phyloP scores from a whole-genome alignment of 1,140 invertebrate species.

The Drosophila persimilis region DNA sequence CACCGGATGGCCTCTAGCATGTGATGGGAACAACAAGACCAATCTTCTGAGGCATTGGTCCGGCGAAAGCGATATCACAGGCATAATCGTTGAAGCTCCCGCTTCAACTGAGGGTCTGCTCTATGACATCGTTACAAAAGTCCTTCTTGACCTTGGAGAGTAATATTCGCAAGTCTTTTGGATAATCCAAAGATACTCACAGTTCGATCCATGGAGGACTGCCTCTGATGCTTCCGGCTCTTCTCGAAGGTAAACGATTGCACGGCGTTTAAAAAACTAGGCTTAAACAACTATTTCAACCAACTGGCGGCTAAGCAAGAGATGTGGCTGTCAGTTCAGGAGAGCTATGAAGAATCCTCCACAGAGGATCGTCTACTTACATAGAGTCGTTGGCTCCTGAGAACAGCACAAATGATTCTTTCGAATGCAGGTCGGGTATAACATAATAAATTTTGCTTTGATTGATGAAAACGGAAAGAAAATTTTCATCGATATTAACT shows the following conservation, averaged over 20 bases:
- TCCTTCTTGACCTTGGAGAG: conserved; percentile 51
- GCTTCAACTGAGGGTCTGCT: conserved; percentile 45
- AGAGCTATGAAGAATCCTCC: neutral
- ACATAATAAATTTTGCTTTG: too few relatives aligned
- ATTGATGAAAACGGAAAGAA: neutral
- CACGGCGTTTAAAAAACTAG: too few relatives aligned
- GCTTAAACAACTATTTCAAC: too few relatives aligned
- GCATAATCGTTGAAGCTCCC: conserved; percentile 62
- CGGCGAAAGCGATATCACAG: conserved; percentile 50
- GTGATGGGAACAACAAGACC: conserved; percentile 63
- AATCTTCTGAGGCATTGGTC: conserved; percentile 37
- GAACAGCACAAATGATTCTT: neutral
- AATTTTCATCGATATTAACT: conserved; percentile 27
- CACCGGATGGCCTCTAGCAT: conserved; percentile 67
- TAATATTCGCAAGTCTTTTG: too few relatives aligned
- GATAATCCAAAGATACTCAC: too few relatives aligned
- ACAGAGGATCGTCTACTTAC: conserved; percentile 18
- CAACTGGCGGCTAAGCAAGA: too few relatives aligned
- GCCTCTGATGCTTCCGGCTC: too few relatives aligned
- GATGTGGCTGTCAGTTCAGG: too few relatives aligned
- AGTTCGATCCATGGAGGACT: too few relatives aligned
- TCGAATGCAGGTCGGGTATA: neutral
- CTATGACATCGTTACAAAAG: conserved; percentile 58
- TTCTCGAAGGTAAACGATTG: too few relatives aligned
- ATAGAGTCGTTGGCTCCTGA: conserved; percentile 9